These are phyloP conservation scores for Lathamus discolor DNA, from an alignment of 2,113 vertebrate species.

Conservation along the genomic window DNA sequence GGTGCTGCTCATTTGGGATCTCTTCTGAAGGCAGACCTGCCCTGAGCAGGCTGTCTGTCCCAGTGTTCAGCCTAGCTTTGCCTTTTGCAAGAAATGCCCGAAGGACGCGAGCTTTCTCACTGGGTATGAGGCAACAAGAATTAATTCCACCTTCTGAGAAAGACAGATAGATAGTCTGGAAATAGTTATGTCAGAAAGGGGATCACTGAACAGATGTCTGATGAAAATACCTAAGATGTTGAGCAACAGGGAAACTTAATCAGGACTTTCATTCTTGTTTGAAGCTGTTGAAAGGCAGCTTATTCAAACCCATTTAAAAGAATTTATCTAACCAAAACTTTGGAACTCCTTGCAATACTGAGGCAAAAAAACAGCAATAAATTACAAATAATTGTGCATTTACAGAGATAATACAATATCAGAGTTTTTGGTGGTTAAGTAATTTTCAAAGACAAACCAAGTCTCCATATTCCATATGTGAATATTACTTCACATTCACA, in stretches of 20 bases:
- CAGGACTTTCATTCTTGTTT: background rate
- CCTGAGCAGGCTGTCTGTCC: background rate
- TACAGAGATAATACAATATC: background rate
- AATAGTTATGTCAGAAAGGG: background rate
- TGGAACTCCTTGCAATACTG: background rate
- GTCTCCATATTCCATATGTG: background rate
- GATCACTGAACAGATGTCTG: background rate
- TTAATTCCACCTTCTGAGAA: background rate
- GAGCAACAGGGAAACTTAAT: background rate
- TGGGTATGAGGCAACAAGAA: background rate
- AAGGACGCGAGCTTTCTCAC: background rate
- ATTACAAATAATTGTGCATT: background rate
- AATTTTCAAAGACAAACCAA: background rate
- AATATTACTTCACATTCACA: background rate
- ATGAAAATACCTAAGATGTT: background rate
- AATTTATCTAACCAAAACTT: background rate
- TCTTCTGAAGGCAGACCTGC: background rate
- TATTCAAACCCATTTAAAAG: background rate
- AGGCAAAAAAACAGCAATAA: background rate
- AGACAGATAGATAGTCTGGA: background rate
- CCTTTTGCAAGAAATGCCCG: background rate
- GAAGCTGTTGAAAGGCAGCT: background rate
- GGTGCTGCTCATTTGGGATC: background rate
- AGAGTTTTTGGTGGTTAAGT: background rate
- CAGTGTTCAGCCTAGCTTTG: background rate